These are phyloP conservation scores for Vespertilio murinus DNA, from an alignment of 2,797 vertebrate genomes.

Conservation along the genomic window DNA sequence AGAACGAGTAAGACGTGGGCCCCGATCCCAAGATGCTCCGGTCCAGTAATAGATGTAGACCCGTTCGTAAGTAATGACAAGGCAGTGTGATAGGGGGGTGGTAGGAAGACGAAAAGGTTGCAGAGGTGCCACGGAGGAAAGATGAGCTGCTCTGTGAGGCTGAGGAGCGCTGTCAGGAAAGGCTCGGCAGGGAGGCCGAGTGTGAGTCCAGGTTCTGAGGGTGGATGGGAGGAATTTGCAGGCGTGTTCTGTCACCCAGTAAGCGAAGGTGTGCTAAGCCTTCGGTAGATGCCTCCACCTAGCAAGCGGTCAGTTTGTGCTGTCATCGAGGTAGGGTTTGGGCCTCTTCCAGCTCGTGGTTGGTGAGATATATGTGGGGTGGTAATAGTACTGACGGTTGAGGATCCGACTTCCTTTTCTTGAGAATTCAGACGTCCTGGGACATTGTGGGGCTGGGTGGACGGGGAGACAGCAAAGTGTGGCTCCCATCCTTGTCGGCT, in stretches of 20 bases:
- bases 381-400: not conserved
- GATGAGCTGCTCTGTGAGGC: not conserved
- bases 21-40: not conserved
- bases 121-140: fast-evolving
- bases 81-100: not conserved
- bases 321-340: not conserved
- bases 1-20: not conserved
- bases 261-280: not conserved
- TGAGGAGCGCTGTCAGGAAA: not conserved
- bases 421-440: not conserved
- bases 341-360: not conserved
- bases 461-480: not conserved
- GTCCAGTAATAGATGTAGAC: not conserved
- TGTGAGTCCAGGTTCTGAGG: not conserved
- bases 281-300: not conserved
- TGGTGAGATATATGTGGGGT: not conserved
- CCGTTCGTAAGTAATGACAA: too few species aligned
- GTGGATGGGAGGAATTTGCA: not conserved
- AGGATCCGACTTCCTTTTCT: not conserved
- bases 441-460: not conserved
- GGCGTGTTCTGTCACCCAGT: not conserved
- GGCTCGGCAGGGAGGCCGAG: not conserved
- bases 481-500: not conserved
- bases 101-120: not conserved
- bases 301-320: too few species aligned